A percentile compares a stretch with the other conserved stretches of the same genome.
Conservation (phyloP, 2,888 invertebrate species). For the Synanthedon andrenaeformis region DNA sequence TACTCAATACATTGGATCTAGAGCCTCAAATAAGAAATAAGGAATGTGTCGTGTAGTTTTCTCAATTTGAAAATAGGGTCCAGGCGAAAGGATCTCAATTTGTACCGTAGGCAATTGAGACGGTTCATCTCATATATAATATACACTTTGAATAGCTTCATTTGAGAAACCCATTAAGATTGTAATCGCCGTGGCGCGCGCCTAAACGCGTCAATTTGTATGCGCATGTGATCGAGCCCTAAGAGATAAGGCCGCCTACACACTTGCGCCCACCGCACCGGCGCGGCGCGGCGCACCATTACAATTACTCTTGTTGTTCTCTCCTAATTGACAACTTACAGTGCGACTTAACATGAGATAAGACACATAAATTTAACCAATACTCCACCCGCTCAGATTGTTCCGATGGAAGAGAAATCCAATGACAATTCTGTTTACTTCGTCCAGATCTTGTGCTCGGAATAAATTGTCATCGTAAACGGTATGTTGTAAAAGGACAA, state of each 20-base stretch:
- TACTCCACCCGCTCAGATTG: not conserved
- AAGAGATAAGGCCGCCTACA: constrained; percentile 38
- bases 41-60: too few species aligned
- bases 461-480: too few species aligned
- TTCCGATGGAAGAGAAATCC: too few species aligned
- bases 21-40: too few species aligned
- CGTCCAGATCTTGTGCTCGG: too few species aligned
- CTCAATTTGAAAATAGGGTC: too few species aligned
- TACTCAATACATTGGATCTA: too few species aligned
- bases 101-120: not conserved
- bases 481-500: too few species aligned
- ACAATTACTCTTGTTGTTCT: not conserved
- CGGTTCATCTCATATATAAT: constrained; percentile 12
- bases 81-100: not conserved
- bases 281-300: not conserved
- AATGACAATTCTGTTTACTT: too few species aligned
- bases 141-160: constrained; percentile 45
- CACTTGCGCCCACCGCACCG: constrained; percentile 11
- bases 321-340: constrained; percentile 6
- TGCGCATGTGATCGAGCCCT: constrained; percentile 41
- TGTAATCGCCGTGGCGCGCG: constrained; percentile 32
- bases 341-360: not conserved
- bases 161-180: constrained; percentile 45
- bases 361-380: not conserved
- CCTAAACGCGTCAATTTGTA: constrained; percentile 53